These are phyloP conservation scores for Callyntrura guangdongensis DNA, from an alignment of 2,888 invertebrate species.

Conservation along the genomic window DNA sequence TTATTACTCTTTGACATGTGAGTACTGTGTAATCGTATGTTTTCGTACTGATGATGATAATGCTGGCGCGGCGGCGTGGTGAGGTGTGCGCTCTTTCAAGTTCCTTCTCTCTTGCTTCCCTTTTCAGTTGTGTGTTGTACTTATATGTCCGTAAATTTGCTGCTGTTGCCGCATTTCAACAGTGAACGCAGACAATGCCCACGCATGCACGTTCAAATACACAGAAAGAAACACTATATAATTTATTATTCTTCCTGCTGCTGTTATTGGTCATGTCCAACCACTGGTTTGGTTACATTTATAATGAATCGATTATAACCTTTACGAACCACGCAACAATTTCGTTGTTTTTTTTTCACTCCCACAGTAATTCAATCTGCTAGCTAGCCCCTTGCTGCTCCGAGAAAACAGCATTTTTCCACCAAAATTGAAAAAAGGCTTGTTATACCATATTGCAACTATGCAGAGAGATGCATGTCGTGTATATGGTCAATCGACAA, in stretches of 20 bases:
- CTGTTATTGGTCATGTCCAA: too few species aligned
- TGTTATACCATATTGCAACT: neutral
- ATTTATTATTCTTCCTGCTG: neutral
- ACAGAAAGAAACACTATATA: neutral
- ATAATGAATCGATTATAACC: conserved; percentile 27
- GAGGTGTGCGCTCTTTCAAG: conserved; percentile 5
- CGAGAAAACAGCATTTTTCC: conserved; percentile 31
- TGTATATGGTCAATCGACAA: neutral
- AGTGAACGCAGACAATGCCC: neutral
- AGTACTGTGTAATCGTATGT: conserved; percentile 24
- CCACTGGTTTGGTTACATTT: conserved; percentile 41
- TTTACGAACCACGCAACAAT: neutral
- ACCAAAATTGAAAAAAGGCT: neutral
- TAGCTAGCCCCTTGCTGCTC: conserved; percentile 56
- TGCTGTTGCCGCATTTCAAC: neutral
- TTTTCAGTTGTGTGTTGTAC: neutral
- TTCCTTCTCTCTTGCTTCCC: neutral
- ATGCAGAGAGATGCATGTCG: too few species aligned
- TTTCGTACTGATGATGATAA: too few species aligned
- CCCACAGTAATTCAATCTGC: conserved; percentile 52
- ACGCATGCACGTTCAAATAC: neutral
- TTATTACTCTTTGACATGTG: conserved; percentile 34
- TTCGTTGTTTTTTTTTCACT: neutral
- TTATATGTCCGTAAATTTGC: neutral
- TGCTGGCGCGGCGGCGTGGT: too few species aligned